Evolutionary conservation across 2,797 vertebrate species (phyloP), one percentile per base, ranked within the genome.

Genomic region (Chaetophractus vellerosus): DNA sequence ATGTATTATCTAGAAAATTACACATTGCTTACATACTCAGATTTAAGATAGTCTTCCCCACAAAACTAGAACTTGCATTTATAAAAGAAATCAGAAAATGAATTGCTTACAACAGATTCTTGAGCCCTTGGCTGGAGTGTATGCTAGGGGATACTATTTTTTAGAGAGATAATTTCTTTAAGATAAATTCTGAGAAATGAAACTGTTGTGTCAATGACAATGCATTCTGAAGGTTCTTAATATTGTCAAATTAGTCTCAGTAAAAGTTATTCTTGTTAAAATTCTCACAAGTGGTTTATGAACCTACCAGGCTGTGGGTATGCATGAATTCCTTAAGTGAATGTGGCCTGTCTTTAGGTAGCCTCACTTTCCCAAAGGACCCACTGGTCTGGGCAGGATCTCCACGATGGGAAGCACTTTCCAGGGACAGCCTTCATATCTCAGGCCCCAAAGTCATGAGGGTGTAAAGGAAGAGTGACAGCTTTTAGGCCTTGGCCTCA

Each of bases 121-220:
- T 72, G 8, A 80, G 68, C 36, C 33, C 21, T 48, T 93, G 23
- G 38, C 71, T 84, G 94, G 16, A 57, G 10, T 64, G 3, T 52
- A 57, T 66, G 33, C 2, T 83, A 90, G 9, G 41, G 85, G 61
- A 79, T 2, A 96, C 4, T 63, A 10, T 88, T 72, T 81, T 79
- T 64, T 18, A 19, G 78, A 68, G 68, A 90, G 26, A 63, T 48
- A 26, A 82, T 87, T 96, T 92, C n/a, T 26, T n/a, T 52, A 38
- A 93, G 11, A 78, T 74, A 91, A 75, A 64, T 90, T 78, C 33
- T 78, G 92, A 88, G n/a, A 90, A 45, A 28, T 72, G 57, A 24
- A 48, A 69, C 45, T 79, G 33, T 31, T 84, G 18, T 28, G 83
- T 55, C 50, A 92, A 69, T 16, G 26, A 76, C 4, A 91, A 87